These are phyloP conservation scores for Eurystomus gularis DNA, from an alignment of 2,113 vertebrate genomes.

Conservation along the genomic window DNA sequence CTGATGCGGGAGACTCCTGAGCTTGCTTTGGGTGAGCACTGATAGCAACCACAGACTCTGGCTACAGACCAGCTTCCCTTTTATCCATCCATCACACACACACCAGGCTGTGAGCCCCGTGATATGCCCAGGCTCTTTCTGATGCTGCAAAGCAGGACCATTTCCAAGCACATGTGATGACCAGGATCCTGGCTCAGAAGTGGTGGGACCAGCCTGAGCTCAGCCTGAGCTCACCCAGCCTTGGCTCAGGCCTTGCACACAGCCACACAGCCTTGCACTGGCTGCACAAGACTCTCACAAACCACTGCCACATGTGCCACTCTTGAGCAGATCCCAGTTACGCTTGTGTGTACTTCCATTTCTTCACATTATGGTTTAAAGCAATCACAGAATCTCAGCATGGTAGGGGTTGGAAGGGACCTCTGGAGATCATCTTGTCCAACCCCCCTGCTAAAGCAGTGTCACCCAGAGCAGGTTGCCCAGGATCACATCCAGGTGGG, in stretches of 20 bases:
- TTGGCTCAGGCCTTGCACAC: not conserved
- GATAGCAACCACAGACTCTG: not conserved
- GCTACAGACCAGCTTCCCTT: not conserved
- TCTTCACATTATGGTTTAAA: not conserved
- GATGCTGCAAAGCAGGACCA: not conserved
- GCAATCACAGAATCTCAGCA: not conserved
- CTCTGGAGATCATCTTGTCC: too few species aligned
- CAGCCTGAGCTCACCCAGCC: not conserved
- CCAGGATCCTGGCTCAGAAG: not conserved
- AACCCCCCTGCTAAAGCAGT: too few species aligned
- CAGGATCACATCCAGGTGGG: too few species aligned
- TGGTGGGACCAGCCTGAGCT: not conserved
- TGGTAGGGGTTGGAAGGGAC: too few species aligned
- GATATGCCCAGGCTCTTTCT: not conserved
- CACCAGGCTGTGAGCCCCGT: rapidly evolving
- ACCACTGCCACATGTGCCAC: rapidly evolving
- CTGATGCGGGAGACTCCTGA: not conserved
- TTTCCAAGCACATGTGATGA: not conserved
- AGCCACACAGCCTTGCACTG: not conserved
- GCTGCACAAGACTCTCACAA: not conserved
- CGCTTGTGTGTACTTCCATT: rapidly evolving
- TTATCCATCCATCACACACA: not conserved
- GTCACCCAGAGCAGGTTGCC: too few species aligned
- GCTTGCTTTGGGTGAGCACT: rapidly evolving
- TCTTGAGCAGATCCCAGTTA: not conserved